Evolutionary conservation across 2,888 invertebrate species (phyloP), one percentile per base, ranked within the genome.

Genomic region (Lymantria monacha): DNA sequence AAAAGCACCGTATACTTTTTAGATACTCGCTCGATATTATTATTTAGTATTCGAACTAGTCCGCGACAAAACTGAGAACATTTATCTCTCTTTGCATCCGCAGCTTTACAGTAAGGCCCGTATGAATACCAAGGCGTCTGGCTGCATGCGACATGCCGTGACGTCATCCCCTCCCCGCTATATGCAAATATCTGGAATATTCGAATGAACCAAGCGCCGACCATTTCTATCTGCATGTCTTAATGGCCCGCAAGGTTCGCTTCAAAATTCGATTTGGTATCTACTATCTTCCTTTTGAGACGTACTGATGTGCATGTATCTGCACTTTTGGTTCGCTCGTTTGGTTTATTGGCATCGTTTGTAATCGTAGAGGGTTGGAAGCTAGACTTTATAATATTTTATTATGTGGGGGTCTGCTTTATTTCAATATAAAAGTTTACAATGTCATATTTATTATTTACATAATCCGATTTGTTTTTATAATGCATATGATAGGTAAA

Each of bases 221-320:
- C 57, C 65, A 61, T 64, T 65, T 57, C 73, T 68, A 69, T 71
- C 68, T 71, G 64, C 69, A 72, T 71, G 71, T 74, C 69, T 67
- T 74, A 76, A 76, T 76, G 72, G 74, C 67, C 64, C 66, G 60
- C 61, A 67, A 69, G 67, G 64, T 62, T 62, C 72, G 63, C 63
- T 71, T 71, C 70, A 67, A 74, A 71, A 74, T 74, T 72, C 71
- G 68, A 72, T 69, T 71, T 73, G 62, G 61, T 69, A 62, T 66
- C 74, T 59, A 46, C 58, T 59, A 59, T 69, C 61, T 69, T 68
- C 65, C 64, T 68, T 70, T 74, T 66, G 61, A 63, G 61, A 57
- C 53, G 48, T 14, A 47, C 58, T 56, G 59, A 57, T 62, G 66
- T 58, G 37, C 46, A 48, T 50, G 52, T 61, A 59, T 44, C 66